A percentile compares a stretch with the other conserved stretches of the same genome.
These are phyloP conservation scores for Chromoteleia sp. DNA, from an alignment of 2,888 invertebrate species.

Conservation along the genomic window DNA sequence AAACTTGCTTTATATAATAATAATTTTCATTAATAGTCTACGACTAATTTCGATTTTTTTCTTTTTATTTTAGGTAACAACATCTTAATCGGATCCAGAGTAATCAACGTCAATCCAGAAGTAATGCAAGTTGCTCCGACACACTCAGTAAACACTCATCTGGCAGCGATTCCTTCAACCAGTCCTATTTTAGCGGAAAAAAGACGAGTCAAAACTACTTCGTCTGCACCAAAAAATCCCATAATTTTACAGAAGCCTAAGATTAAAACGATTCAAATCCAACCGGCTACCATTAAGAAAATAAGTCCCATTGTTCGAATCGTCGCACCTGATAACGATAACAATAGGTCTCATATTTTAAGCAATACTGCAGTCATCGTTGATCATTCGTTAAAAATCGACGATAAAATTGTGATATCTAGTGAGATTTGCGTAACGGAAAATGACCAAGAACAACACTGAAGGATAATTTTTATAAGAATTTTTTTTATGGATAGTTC, in stretches of 20 bases:
- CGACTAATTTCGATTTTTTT: no score
- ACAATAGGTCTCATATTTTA: conserved; percentile 39
- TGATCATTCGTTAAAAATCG: conserved; percentile 23
- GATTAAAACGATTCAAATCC: conserved; percentile 56
- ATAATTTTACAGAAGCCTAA: conserved; percentile 78
- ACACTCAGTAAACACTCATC: conserved; percentile 47
- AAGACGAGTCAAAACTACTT: conserved; percentile 9
- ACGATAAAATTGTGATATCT: conserved; percentile 28
- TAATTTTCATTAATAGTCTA: no score
- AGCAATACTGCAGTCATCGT: conserved; percentile 14
- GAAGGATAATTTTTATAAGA: no score
- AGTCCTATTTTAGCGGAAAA: conserved; percentile 73
- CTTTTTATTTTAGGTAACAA: conserved; percentile 73
- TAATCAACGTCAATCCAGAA: conserved; percentile 75
- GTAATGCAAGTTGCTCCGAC: conserved; percentile 62
- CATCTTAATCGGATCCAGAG: conserved; percentile 74
- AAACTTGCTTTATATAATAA: no score
- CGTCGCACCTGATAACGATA: conserved; percentile 69
- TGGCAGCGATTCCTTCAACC: conserved; percentile 69
- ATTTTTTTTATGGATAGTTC: no score
- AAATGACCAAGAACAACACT: background rate
- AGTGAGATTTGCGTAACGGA: conserved; percentile 11
- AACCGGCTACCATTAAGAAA: conserved; percentile 71
- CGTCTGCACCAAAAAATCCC: conserved; percentile 72
- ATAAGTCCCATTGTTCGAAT: conserved; percentile 76